Evolutionary conservation across 2,797 vertebrate genomes (phyloP).

Genomic region (Pseudochirops corinnae): DNA sequence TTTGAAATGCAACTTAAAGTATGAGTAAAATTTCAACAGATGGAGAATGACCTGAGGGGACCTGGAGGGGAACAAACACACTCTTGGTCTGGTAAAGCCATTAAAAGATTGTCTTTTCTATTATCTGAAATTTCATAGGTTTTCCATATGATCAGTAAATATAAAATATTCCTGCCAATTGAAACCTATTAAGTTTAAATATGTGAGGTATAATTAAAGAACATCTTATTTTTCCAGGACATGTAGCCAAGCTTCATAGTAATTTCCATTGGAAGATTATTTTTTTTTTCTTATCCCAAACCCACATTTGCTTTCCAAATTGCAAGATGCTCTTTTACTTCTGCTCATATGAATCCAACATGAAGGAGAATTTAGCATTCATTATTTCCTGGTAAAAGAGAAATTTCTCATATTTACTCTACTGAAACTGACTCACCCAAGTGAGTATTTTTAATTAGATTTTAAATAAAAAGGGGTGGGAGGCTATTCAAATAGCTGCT

Average conservation of each 20-base stretch:
- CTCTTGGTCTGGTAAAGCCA: conserved; percentile 50
- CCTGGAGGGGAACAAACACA: conserved; percentile 33
- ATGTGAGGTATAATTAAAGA: conserved; percentile 52
- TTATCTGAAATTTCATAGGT: conserved; percentile 55
- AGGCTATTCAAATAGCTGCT: neutral
- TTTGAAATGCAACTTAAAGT: neutral
- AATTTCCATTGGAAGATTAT: conserved; percentile 69
- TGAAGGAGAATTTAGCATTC: conserved; percentile 26
- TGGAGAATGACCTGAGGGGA: neutral
- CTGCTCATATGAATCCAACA: conserved; percentile 43
- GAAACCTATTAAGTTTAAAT: conserved; percentile 34
- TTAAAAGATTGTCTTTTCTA: conserved; percentile 49
- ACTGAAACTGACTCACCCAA: conserved; percentile 23
- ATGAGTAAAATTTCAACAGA: neutral
- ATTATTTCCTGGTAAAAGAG: conserved; percentile 40
- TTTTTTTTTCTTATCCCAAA: conserved; percentile 52
- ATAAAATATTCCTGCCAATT: conserved; percentile 64
- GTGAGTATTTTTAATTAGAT: neutral
- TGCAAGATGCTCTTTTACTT: conserved; percentile 60
- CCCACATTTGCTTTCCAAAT: conserved; percentile 69
- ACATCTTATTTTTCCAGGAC: conserved; percentile 61
- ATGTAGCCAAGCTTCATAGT: conserved; percentile 51
- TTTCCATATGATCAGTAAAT: conserved; percentile 60
- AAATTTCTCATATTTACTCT: conserved; percentile 25
- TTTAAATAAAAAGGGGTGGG: neutral